Evolutionary conservation across 2,888 invertebrate genomes (phyloP).

Genomic region (Mythimna lalbum): DNA sequence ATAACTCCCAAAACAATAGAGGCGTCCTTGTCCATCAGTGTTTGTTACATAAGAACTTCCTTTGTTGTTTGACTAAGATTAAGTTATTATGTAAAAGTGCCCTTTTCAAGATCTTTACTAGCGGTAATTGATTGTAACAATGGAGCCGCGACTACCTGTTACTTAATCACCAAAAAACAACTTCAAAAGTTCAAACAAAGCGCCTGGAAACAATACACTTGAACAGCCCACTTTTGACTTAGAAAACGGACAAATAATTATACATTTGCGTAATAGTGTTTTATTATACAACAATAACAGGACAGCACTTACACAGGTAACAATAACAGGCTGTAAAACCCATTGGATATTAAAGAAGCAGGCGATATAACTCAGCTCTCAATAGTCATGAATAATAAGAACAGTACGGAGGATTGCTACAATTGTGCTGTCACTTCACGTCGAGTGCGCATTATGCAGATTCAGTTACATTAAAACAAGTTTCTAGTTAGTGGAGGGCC

Average conservation of each 20-base stretch:
- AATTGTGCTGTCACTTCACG: conserved; percentile 63
- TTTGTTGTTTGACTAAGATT: conserved; percentile 21
- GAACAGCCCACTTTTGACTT: conserved; percentile 46
- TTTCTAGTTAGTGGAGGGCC: conserved; percentile 68
- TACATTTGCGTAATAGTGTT: conserved; percentile 36
- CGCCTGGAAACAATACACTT: conserved; percentile 51
- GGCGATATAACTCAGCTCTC: conserved; percentile 41
- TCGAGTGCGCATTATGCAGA: conserved; percentile 67
- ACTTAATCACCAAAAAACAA: conserved; percentile 36
- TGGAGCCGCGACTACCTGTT: conserved; percentile 50
- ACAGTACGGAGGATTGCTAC: conserved; percentile 56
- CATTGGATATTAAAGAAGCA: conserved; percentile 28
- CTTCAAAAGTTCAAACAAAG: conserved; percentile 29
- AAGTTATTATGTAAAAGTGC: conserved; percentile 22
- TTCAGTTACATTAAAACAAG: conserved; percentile 69
- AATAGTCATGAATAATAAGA: conserved; percentile 52
- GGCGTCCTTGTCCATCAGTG: neutral
- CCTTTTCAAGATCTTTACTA: conserved; percentile 33
- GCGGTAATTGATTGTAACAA: conserved; percentile 42
- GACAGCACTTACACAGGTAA: conserved; percentile 17
- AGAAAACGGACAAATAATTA: conserved; percentile 41
- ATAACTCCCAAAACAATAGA: neutral
- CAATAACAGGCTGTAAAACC: conserved; percentile 7
- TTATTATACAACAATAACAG: conserved; percentile 37
- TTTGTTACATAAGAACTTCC: conserved; percentile 29